These are phyloP conservation scores for Helicolenus hilgendorfi DNA, from an alignment of 2,797 vertebrate genomes.

Conservation along the genomic window DNA sequence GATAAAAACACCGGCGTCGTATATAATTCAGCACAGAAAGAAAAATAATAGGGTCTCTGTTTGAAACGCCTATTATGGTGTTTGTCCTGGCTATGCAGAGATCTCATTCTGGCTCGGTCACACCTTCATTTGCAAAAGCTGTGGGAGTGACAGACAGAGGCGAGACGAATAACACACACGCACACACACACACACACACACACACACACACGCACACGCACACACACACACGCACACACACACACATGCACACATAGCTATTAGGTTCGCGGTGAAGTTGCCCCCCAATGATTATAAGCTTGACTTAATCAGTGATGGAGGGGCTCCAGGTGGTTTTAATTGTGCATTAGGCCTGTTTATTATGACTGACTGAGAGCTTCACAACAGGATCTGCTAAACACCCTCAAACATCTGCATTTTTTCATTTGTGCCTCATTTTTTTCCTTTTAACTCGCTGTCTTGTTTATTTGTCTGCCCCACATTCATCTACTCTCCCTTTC, in stretches of 20 bases:
- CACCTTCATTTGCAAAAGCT: conserved; percentile 75
- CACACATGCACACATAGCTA: neutral
- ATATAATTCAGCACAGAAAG: conserved; percentile 25
- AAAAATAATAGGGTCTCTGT: conserved; percentile 53
- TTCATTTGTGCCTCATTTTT: conserved; percentile 3
- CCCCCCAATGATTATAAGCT: conserved; percentile 65
- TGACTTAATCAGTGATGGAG: conserved; percentile 70
- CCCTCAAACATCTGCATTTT: conserved; percentile 52
- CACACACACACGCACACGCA: neutral
- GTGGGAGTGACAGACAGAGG: conserved; percentile 61
- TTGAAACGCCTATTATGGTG: conserved; percentile 58
- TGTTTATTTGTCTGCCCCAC: conserved; percentile 37
- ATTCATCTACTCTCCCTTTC: neutral
- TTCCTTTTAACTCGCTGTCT: conserved; percentile 16
- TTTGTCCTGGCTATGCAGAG: conserved; percentile 57
- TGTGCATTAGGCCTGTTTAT: conserved; percentile 72
- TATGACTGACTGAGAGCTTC: conserved; percentile 67
- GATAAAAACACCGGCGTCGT: conserved; percentile 16
- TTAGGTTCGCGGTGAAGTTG: conserved; percentile 38
- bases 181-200: conserved; percentile 2
- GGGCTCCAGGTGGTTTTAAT: conserved; percentile 81
- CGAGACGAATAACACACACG: neutral
- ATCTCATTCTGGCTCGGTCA: conserved; percentile 62
- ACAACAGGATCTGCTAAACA: conserved; percentile 64
- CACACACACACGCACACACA: conserved; percentile 2